Conservation (phyloP, 2,888 invertebrate genomes). For the Anarsia innoxiella region DNA sequence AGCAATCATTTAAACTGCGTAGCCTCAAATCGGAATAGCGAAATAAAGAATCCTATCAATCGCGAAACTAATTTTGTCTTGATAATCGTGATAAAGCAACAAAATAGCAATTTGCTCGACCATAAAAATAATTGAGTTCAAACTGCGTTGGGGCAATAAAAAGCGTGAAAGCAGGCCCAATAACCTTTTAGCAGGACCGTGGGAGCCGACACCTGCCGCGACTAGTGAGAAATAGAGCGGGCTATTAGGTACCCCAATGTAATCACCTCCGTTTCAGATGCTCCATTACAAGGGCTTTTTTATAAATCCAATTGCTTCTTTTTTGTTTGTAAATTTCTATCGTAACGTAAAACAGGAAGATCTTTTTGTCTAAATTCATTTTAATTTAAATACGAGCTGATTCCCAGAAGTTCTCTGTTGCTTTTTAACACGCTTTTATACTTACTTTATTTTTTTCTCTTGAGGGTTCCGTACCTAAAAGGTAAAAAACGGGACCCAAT, state of each 20-base stretch:
- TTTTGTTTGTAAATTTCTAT: too few species aligned
- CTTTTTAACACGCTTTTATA: too few species aligned
- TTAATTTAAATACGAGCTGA: too few species aligned
- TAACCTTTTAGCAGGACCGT: conserved; percentile 69
- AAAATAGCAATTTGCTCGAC: conserved; percentile 72
- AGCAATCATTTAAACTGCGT: too few species aligned
- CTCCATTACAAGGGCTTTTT: conserved; percentile 44
- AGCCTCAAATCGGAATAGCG: conserved; percentile 27
- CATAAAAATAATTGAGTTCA: conserved; percentile 76
- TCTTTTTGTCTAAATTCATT: too few species aligned
- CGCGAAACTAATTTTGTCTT: conserved; percentile 63
- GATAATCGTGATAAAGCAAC: conserved; percentile 73
- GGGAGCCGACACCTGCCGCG: conserved; percentile 61
- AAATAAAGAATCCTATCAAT: conserved; percentile 56
- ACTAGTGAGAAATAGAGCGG: conserved; percentile 59
- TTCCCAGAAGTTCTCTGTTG: too few species aligned
- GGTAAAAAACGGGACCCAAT: too few species aligned
- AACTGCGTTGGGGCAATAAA: conserved; percentile 73
- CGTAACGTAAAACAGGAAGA: too few species aligned
- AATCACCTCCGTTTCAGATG: conserved; percentile 51
- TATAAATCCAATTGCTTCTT: too few species aligned
- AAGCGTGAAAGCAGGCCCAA: conserved; percentile 71
- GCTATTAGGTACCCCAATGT: conserved; percentile 60
- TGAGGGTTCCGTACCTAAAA: too few species aligned
- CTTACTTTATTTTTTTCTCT: too few species aligned